phyloP scores from a whole-genome alignment of 92 coral and sea anemone genomes.

The Porites cylindrica region DNA sequence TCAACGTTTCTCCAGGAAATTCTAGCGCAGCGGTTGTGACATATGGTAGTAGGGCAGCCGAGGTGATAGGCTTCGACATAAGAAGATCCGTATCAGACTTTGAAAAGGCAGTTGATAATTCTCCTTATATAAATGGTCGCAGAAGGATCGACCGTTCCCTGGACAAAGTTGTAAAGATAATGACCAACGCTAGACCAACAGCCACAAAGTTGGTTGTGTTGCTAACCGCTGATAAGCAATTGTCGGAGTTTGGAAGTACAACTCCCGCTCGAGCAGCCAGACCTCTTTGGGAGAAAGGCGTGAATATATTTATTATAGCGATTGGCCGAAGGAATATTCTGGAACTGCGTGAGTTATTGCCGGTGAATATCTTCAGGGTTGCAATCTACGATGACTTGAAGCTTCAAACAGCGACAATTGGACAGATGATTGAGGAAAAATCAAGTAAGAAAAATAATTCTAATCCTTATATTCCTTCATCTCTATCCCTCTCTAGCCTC shows the following conservation, averaged over 20 bases:
- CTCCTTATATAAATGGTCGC: slow-evolving; percentile 61
- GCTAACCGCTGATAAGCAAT: slow-evolving; percentile 71
- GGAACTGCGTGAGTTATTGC: slow-evolving; percentile 66
- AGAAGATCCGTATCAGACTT: slow-evolving; percentile 38
- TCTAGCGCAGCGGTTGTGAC: slow-evolving; percentile 82
- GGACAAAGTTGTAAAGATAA: slow-evolving; percentile 59
- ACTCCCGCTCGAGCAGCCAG: slow-evolving; percentile 63
- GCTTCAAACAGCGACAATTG: slow-evolving; percentile 47
- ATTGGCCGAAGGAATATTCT: slow-evolving; percentile 65
- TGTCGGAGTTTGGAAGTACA: slow-evolving; percentile 57
- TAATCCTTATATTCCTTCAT: too few species aligned
- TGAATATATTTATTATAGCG: slow-evolving; percentile 66
- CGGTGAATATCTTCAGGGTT: slow-evolving; percentile 64
- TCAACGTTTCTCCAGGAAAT: slow-evolving; percentile 72
- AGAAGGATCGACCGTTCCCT: slow-evolving; percentile 79
- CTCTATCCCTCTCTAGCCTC: neutral
- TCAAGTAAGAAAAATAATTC: slow-evolving; percentile 56
- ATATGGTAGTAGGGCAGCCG: slow-evolving; percentile 62
- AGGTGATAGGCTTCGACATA: slow-evolving; percentile 52
- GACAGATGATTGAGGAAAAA: slow-evolving; percentile 55
- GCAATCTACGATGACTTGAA: slow-evolving; percentile 48
- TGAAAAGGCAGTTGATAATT: slow-evolving; percentile 62
- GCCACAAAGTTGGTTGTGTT: slow-evolving; percentile 68
- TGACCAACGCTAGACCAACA: slow-evolving; percentile 59
- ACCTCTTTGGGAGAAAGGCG: slow-evolving; percentile 75